A percentile compares a stretch with the other conserved stretches of the same genome.
phyloP scores from a whole-genome alignment of 2,888 invertebrate genomes.

The Chironomus tentans region DNA sequence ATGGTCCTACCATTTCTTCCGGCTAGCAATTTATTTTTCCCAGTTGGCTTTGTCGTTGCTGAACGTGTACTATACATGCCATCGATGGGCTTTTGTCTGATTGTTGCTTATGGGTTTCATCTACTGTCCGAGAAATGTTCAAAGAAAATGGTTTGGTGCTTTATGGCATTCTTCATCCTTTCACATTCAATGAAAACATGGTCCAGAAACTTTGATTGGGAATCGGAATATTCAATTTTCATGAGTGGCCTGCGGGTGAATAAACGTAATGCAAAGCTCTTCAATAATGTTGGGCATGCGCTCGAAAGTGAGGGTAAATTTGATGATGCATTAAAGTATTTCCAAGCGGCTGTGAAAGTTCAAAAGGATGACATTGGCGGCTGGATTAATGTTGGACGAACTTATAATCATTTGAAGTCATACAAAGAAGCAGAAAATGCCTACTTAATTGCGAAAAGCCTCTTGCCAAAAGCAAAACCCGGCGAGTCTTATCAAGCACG shows the following conservation, averaged over 20 bases:
- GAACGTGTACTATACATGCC: conserved; percentile 94
- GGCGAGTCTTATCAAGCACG: conserved; percentile 93
- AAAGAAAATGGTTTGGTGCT: conserved; percentile 56
- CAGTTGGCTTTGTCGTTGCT: conserved; percentile 95
- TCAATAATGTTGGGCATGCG: conserved; percentile 95
- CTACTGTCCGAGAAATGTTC: conserved; percentile 55
- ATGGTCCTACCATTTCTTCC: conserved; percentile 87
- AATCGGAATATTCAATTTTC: conserved; percentile 86
- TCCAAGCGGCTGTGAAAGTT: conserved; percentile 83
- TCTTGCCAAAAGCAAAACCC: conserved; percentile 82
- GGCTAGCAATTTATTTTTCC: conserved; percentile 94
- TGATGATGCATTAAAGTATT: conserved; percentile 77
- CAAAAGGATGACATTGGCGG: conserved; percentile 95
- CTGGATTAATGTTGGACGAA: conserved; percentile 93
- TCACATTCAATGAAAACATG: conserved; percentile 80
- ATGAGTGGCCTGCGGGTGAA: conserved; percentile 74
- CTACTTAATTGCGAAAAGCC: conserved; percentile 79
- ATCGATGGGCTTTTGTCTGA: conserved; percentile 93
- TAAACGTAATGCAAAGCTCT: conserved; percentile 86
- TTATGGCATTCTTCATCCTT: conserved; percentile 57
- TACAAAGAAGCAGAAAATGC: conserved; percentile 87
- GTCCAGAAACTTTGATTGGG: conserved; percentile 85
- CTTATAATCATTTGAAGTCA: conserved; percentile 83
- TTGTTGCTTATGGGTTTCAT: conserved; percentile 80
- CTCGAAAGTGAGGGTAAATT: conserved; percentile 64